phyloP scores from a whole-genome alignment of 1,140 invertebrate species.

The Heliconius eleuchia region DNA sequence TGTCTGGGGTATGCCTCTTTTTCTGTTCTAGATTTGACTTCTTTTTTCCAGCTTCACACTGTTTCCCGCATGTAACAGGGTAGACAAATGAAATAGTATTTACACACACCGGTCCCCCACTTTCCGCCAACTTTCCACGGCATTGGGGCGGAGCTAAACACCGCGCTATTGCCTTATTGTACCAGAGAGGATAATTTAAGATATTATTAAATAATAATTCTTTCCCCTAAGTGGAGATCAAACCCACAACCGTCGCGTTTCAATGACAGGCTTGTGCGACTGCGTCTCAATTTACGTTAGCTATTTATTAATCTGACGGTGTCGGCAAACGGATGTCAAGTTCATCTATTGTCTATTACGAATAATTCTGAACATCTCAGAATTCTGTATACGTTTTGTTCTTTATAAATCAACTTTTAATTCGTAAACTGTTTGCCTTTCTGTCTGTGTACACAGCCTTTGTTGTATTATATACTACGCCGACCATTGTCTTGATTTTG shows the following conservation, averaged over 20 bases:
- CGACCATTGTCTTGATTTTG: slow-evolving; percentile 38
- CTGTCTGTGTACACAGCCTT: slow-evolving; percentile 26
- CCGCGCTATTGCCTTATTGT: no score
- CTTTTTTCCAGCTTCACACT: no score
- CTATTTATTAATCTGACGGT: slow-evolving; percentile 63
- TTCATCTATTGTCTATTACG: slow-evolving; percentile 70
- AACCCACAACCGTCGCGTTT: no score
- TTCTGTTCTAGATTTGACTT: not conserved
- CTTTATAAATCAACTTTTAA: slow-evolving; percentile 20
- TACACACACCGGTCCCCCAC: no score
- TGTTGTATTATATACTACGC: slow-evolving; percentile 32
- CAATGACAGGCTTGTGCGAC: no score
- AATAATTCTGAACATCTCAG: slow-evolving; percentile 53
- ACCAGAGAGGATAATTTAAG: no score
- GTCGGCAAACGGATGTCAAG: slow-evolving; percentile 65
- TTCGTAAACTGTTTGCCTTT: slow-evolving; percentile 38
- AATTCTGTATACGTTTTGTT: slow-evolving; percentile 40
- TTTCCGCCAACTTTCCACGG: no score
- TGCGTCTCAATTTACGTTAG: not conserved
- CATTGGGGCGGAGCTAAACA: no score
- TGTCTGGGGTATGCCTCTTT: not conserved
- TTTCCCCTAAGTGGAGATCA: no score
- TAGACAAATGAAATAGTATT: no score
- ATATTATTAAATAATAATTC: no score
- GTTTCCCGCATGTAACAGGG: no score